These are phyloP conservation scores for Anarsia innoxiella DNA, from an alignment of 2,888 invertebrate genomes.

Conservation along the genomic window DNA sequence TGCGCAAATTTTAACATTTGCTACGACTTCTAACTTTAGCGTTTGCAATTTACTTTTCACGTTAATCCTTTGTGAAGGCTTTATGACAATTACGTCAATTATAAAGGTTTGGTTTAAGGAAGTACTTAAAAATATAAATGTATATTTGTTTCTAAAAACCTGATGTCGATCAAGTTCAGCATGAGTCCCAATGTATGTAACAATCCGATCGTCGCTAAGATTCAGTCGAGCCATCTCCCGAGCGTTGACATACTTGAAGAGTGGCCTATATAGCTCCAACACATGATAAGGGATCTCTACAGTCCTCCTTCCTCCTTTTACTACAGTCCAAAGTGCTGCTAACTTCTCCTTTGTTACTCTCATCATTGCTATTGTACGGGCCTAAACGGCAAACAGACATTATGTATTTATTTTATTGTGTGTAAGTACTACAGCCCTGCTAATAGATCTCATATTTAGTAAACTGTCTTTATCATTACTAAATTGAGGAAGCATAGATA, in stretches of 20 bases:
- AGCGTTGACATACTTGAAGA: conserved; percentile 55
- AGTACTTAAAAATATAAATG: too few relatives aligned
- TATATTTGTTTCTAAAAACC: conserved; percentile 32
- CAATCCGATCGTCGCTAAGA: conserved; percentile 40
- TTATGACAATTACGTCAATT: too few relatives aligned
- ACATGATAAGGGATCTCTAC: conserved; percentile 30
- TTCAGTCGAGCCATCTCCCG: conserved; percentile 56
- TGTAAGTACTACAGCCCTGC: too few relatives aligned
- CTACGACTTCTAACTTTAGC: too few relatives aligned
- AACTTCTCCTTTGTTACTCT: conserved; percentile 51
- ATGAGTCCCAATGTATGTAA: conserved; percentile 56
- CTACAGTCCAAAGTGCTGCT: conserved; percentile 46
- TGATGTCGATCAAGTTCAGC: conserved; percentile 54
- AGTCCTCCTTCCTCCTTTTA: conserved; percentile 30
- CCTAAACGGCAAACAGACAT: conserved; percentile 36
- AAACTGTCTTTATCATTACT: too few relatives aligned
- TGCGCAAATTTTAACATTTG: too few relatives aligned
- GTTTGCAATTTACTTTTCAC: too few relatives aligned
- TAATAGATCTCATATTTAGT: too few relatives aligned
- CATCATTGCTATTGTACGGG: conserved; percentile 63
- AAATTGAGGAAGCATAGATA: too few relatives aligned
- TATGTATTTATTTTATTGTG: too few relatives aligned
- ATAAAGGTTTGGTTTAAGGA: too few relatives aligned
- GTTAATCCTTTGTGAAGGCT: too few relatives aligned
- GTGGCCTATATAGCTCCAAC: conserved; percentile 49